Evolutionary conservation across 2,113 vertebrate genomes (phyloP), one percentile per base, ranked within the genome.

Genomic region (Leucoraja erinaceus): DNA sequence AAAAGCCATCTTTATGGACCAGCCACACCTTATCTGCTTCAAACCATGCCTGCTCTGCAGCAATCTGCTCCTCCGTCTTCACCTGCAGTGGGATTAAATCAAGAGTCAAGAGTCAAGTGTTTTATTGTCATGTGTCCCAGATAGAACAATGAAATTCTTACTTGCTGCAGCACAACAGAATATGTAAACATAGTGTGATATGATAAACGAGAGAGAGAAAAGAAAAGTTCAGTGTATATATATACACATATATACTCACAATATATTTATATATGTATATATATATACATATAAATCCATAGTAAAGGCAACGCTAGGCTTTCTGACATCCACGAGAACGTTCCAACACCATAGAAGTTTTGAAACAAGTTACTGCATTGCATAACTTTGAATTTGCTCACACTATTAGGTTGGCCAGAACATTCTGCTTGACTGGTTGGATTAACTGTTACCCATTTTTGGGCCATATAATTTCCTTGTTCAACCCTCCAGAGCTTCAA

Each of bases 1-100:
- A 98, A 95, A 99, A 99, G 92, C 99, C 99, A 92, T 99, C 97
- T 94, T 96, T 98, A 96, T 99, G 98, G 95, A 98, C 97, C 93
- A 99, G 97, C 99, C 99, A 99, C 94, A 98, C 97, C 93, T 99
- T 99, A 94, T 99, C 99, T 0, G 98, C 98, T 95, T 98, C 98
- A 2, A 98, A 98, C 99, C 99, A 99, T 93, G 97, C 97, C 95
- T 99, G 98, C 94, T 99, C 98, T 0, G 97, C 97, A 0, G 97
- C 96, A 0, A 99, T 98, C 96, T 99, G 98, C 95, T 99, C 98
- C 94, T 99, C 98, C 0, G 98, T 98, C 95, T 99, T 99, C 93
- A 97, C 97, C 98, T 99, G 93, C 0, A 38, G 59, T 93, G 31
- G 31, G 78, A 77, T 93, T 31, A 47, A 47, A 47, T 47, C 38